Evolutionary conservation across 2,797 vertebrate species (phyloP), one percentile per base, ranked within the genome.

Genomic region (Chelon labrosus): DNA sequence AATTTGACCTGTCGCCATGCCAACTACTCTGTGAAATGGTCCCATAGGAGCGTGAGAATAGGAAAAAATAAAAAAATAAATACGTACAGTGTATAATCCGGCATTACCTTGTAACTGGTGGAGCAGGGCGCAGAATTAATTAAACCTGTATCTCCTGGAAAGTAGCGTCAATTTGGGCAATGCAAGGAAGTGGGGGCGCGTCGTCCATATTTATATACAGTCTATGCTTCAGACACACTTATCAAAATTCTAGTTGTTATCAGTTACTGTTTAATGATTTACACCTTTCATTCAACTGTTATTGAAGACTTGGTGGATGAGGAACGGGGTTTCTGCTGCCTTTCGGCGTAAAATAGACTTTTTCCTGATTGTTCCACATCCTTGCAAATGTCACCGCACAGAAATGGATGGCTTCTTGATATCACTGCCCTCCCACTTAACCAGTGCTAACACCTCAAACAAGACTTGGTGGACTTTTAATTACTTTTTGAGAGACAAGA

Each of bases 341-440:
- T 62, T 70, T 75, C 79, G 38, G 50, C 20, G 25, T 69, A 67
- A 75, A 35, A 73, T 65, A 52, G n/a, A 27, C 64, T 59, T 76
- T 77, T 35, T 56, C 16, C 50, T 76, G 70, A 82, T 82, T 84
- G 62, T 71, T 74, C 55, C 19, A 58, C 59, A 55, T 65, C 20
- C 37, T 51, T 65, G 76, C 44, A 84, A 87, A 85, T 85, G 83
- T 80, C 78, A 85, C 38, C n/a, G 70, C 64, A 68, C 75, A 63
- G 27, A 66, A 62, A 79, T 49, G 38, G 39, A 77, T 70, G 46
- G 55, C 39, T 54, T 66, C 53, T 62, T 52, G 47, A 65, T 75
- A 76, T 66, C 56, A 10, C 54, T 49, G 59, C 38, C 76, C 51
- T 70, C 53, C 58, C 63, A 72, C 65, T 77, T 85, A 80, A 83